These are phyloP conservation scores for Apogon hyalosoma DNA, from an alignment of 2,797 vertebrate species.

Conservation along the genomic window DNA sequence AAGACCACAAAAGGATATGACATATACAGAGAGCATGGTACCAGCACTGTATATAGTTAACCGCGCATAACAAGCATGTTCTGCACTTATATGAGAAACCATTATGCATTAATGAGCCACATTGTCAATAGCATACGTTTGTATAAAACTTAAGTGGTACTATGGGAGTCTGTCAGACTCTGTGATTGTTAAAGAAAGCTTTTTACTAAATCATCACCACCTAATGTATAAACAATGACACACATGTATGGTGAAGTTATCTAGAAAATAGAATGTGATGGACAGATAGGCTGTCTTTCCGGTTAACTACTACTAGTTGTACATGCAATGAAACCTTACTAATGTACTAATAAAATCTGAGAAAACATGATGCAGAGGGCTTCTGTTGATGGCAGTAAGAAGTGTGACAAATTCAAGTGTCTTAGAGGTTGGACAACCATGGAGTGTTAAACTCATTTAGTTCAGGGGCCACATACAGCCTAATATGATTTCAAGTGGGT, in stretches of 20 bases:
- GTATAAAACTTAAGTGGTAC: conserved; percentile 36
- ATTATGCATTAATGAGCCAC: conserved; percentile 77
- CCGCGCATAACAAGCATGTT: conserved; percentile 72
- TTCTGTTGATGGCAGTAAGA: conserved; percentile 1
- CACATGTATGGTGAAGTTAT: conserved; percentile 41
- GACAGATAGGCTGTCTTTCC: conserved; percentile 58
- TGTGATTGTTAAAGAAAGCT: conserved; percentile 55
- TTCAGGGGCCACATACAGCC: no score
- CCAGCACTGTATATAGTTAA: conserved; percentile 76
- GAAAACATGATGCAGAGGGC: conserved; percentile 26
- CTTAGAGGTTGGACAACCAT: no score
- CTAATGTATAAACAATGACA: conserved; percentile 45
- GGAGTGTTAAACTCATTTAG: no score
- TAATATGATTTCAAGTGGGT: no score
- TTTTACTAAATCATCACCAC: conserved; percentile 66
- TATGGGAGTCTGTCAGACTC: conserved; percentile 28
- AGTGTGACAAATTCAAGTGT: background rate
- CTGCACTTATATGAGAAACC: conserved; percentile 60
- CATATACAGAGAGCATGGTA: conserved; percentile 68
- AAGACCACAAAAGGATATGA: conserved; percentile 34
- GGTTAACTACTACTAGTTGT: conserved; percentile 55
- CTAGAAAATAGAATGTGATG: conserved; percentile 63
- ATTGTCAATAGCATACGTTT: conserved; percentile 55
- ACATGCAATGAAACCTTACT: conserved; percentile 51
- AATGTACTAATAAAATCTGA: conserved; percentile 67